Conservation (phyloP, 2,113 vertebrate genomes). For the Toxotes chatareus region DNA sequence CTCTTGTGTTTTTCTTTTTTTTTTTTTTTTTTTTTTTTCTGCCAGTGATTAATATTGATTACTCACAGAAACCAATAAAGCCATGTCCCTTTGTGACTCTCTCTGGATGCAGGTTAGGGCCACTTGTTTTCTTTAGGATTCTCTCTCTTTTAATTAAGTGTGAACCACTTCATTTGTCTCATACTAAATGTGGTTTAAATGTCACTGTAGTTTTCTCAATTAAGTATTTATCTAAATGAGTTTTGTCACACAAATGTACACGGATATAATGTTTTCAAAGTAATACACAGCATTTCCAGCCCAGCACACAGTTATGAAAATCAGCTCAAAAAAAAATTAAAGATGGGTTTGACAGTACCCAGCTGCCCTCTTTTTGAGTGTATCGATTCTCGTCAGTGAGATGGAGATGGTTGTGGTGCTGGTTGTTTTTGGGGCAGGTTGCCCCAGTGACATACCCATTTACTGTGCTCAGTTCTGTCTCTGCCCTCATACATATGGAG, state of each 20-base stretch:
- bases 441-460: no score
- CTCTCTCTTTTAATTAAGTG: slow-evolving; percentile 63
- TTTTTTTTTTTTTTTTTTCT: slow-evolving; percentile 29
- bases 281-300: neutral
- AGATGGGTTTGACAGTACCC: slow-evolving; percentile 17
- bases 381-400: neutral
- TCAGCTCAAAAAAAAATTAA: neutral
- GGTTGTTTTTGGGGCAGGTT: slow-evolving; percentile 2
- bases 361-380: slow-evolving; percentile 20
- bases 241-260: neutral
- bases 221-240: slow-evolving; percentile 20
- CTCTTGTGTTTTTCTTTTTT: slow-evolving; percentile 29
- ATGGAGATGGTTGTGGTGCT: slow-evolving; percentile 11
- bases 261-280: neutral
- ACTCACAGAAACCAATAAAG: slow-evolving; percentile 57
- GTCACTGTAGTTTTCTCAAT: neutral
- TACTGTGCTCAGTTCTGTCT: neutral
- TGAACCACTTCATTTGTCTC: slow-evolving; percentile 33
- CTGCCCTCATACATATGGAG: slow-evolving; percentile 44
- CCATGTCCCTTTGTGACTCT: slow-evolving; percentile 55
- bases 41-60: slow-evolving; percentile 79
- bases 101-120: slow-evolving; percentile 53
- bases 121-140: slow-evolving; percentile 63
- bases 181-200: slow-evolving; percentile 30
- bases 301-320: neutral